Evolutionary conservation across 2,113 vertebrate genomes (phyloP).

Genomic region (Mobula hypostoma): DNA sequence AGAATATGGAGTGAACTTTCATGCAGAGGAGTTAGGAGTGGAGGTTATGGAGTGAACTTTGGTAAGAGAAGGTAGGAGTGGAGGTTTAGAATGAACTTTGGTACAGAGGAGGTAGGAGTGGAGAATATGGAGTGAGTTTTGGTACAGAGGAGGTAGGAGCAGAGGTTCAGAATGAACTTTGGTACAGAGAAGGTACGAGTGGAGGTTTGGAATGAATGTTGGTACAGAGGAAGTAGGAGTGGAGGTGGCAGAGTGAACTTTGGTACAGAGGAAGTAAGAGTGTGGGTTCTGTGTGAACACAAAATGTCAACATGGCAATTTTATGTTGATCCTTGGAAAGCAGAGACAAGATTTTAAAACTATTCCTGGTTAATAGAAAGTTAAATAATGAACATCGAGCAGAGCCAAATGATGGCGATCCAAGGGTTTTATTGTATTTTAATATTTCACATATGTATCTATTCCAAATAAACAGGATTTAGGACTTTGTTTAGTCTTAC

Average conservation of each 20-base stretch:
- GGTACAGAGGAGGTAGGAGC: too few species aligned
- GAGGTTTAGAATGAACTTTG: too few species aligned
- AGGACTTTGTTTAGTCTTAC: background rate
- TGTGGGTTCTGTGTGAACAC: too few species aligned
- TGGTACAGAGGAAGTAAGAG: background rate
- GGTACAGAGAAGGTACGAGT: background rate
- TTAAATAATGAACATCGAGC: background rate
- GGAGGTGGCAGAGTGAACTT: too few species aligned
- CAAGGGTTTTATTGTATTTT: background rate
- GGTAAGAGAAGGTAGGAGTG: too few species aligned
- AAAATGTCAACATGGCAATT: background rate
- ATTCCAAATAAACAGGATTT: conserved; percentile 6
- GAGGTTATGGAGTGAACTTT: too few species aligned
- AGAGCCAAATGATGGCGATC: background rate
- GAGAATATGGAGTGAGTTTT: too few species aligned
- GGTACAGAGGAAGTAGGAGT: background rate
- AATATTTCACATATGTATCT: conserved; percentile 6
- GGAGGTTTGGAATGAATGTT: too few species aligned
- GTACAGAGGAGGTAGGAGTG: too few species aligned
- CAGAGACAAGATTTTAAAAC: background rate
- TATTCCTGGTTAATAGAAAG: background rate
- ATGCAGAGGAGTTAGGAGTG: too few species aligned
- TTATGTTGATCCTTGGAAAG: background rate
- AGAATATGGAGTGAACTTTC: too few species aligned
- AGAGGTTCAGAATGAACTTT: too few species aligned